A percentile compares a stretch with the other conserved stretches of the same genome.
Conservation (phyloP, 2,888 invertebrate species). For the Molanna angustata region DNA sequence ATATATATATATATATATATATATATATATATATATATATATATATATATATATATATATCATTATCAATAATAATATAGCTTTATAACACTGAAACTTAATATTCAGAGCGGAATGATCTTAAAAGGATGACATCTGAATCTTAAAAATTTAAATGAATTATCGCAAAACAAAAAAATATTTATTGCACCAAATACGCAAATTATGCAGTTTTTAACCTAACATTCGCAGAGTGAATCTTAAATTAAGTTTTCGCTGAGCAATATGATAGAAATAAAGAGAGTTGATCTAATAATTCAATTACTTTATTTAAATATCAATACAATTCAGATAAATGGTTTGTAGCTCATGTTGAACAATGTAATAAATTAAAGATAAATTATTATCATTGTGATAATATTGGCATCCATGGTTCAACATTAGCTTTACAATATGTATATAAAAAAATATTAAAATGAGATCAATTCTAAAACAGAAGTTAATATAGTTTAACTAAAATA, state of each 20-base stretch:
- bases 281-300: too few relatives aligned
- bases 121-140: too few relatives aligned
- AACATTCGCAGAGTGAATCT: conserved; percentile 5
- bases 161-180: not conserved
- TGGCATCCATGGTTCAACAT: conserved; percentile 13
- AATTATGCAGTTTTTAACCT: conserved; percentile 8
- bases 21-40: too few relatives aligned
- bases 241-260: too few relatives aligned
- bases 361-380: too few relatives aligned
- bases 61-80: too few relatives aligned
- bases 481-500: not conserved
- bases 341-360: conserved; percentile 13
- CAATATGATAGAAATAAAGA: too few relatives aligned
- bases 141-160: not conserved
- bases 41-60: too few relatives aligned
- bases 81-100: too few relatives aligned
- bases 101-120: too few relatives aligned
- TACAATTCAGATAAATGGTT: conserved; percentile 6
- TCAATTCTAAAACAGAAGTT: not conserved
- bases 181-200: conserved; percentile 17
- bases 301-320: too few relatives aligned
- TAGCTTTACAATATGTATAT: conserved; percentile 8
- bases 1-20: too few relatives aligned
- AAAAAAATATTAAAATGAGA: not conserved
- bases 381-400: not conserved